Evolutionary conservation across 2,888 invertebrate genomes (phyloP), one percentile per base, ranked within the genome.

Genomic region (Oscheius sp.): DNA sequence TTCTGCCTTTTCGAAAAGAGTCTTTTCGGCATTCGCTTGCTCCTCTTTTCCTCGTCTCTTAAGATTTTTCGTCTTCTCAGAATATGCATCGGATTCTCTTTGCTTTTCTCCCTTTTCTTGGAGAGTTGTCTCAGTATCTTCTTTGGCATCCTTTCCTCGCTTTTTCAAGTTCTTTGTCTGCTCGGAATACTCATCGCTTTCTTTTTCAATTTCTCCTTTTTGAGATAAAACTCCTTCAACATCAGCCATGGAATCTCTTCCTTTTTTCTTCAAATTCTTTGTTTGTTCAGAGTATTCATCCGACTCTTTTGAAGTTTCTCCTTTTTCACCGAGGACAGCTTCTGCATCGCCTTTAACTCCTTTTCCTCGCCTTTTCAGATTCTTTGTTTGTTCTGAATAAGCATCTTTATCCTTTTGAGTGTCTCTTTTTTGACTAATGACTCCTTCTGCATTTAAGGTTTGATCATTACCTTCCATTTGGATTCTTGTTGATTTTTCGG

Each of bases 341-440:
- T 39, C 57, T 8, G 34, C 39, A 1, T 57, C 39, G 17, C 3
- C 57, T 2, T 20, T 17, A 10, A 34, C 12, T 23, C 34, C 20
- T n/a, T 20, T 33, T 57, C 33, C 23, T 12, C 20, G 12, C 1
- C 17, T 57, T 23, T 37, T 57, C 39, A 57, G 34, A 15, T 57
- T 57, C 12, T 61, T 42, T n/a, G 61, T 61, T n/a, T 42, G 45
- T 15, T 61, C 61, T 3, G 61, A 61, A 29, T 61, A 61, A 8
- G n/a, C 46, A 29, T 42, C 42, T 23, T 20, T n/a, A 15, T 61
- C 42, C 23, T 39, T 61, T 29, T 61, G 8, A 10, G 37, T 3
- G 8, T 27, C 50, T 3, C 20, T 45, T 17, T 71, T 61, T 6
- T 53, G 4, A 3, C 23, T 15, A n/a, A 53, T 33, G 8, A 15